phyloP scores from a whole-genome alignment of 2,888 invertebrate species.

The Coelinius sp. region DNA sequence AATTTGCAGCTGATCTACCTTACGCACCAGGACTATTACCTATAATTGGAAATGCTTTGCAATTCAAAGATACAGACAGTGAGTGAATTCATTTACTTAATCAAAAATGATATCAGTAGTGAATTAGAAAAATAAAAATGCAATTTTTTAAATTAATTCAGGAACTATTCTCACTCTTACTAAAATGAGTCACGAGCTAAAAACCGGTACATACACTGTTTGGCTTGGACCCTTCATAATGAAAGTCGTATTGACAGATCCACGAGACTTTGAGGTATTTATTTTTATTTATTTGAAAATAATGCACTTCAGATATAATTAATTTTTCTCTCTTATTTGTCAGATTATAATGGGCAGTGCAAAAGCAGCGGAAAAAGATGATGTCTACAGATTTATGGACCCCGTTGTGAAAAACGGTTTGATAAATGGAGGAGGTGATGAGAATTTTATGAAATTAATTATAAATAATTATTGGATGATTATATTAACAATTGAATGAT shows the following conservation, averaged over 20 bases:
- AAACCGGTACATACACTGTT: background rate
- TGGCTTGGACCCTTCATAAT: background rate
- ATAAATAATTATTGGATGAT: background rate
- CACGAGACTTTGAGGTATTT: background rate
- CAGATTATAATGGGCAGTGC: background rate
- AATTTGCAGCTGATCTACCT: too few species aligned
- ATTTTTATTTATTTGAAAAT: background rate
- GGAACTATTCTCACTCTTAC: background rate
- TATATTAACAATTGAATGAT: background rate
- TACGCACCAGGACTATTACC: too few species aligned
- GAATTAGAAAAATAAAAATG: background rate
- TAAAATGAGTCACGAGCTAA: background rate
- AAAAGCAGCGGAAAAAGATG: background rate
- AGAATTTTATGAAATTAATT: background rate
- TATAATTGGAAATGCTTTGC: too few species aligned
- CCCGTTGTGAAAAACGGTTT: background rate
- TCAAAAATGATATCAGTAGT: background rate
- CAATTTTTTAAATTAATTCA: background rate
- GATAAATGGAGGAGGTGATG: background rate
- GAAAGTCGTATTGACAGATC: background rate
- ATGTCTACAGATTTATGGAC: background rate
- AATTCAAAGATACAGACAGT: too few species aligned
- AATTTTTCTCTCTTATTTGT: background rate
- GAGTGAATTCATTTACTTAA: too few species aligned
- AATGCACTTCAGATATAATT: background rate